These are phyloP conservation scores for Oreortyx pictus DNA, from an alignment of 2,797 vertebrate species.

Conservation along the genomic window DNA sequence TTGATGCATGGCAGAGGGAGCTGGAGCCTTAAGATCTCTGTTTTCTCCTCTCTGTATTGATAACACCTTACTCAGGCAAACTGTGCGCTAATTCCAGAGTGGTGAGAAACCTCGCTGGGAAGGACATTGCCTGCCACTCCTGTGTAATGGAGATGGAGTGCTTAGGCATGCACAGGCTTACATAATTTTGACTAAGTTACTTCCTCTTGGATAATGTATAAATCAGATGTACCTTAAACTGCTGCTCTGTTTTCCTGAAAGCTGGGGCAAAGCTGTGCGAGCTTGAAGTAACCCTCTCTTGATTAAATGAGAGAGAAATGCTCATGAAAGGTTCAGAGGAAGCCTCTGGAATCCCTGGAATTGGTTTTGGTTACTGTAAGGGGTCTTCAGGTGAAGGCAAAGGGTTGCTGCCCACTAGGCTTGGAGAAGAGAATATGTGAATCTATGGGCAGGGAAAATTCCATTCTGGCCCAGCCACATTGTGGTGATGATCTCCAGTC, in stretches of 20 bases:
- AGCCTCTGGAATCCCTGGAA: not conserved
- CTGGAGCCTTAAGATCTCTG: constrained; percentile 29
- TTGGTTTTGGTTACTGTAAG: not conserved
- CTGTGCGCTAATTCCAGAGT: constrained; percentile 12
- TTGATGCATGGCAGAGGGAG: constrained; percentile 12
- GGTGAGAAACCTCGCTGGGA: not conserved
- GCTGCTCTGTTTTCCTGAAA: not conserved
- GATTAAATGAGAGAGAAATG: constrained; percentile 22
- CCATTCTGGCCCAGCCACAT: not conserved
- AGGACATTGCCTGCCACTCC: constrained; percentile 32
- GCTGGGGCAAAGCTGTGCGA: not conserved
- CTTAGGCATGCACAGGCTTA: constrained; percentile 23
- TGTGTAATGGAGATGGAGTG: constrained; percentile 27
- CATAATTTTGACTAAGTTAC: constrained; percentile 61
- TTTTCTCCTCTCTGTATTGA: not conserved
- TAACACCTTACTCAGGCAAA: constrained; percentile 22
- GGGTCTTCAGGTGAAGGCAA: not conserved
- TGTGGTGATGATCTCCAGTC: not conserved
- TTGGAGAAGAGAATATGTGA: not conserved
- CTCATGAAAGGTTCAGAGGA: not conserved
- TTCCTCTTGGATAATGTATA: constrained; percentile 56
- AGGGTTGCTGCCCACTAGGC: not conserved
- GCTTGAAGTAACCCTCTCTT: constrained; percentile 31
- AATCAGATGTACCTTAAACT: constrained; percentile 57
- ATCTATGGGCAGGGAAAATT: not conserved